These are phyloP conservation scores for Catamblyrhynchus diadema DNA, from an alignment of 2,797 vertebrate species.

Conservation along the genomic window DNA sequence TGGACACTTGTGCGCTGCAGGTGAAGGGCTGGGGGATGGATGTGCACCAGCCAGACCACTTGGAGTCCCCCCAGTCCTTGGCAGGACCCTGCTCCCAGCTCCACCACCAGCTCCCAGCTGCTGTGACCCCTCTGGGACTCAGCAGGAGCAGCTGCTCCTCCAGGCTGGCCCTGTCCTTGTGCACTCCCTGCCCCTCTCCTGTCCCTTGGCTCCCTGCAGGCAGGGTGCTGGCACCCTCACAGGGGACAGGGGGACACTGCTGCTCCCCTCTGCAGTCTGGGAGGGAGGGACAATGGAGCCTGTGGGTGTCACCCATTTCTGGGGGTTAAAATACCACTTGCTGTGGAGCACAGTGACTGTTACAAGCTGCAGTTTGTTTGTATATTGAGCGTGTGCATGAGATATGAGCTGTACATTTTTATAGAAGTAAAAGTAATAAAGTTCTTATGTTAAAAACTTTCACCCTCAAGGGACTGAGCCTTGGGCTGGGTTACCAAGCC, in stretches of 20 bases:
- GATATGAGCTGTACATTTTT: not conserved
- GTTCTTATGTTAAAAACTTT: not conserved
- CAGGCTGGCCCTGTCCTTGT: not conserved
- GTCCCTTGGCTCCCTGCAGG: not conserved
- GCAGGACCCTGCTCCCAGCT: not conserved
- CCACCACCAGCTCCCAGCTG: not conserved
- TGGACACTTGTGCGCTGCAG: not conserved
- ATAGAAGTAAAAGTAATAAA: not conserved
- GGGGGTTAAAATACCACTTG: not conserved
- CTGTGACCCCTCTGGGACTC: accelerated
- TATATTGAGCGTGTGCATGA: not conserved
- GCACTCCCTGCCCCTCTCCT: not conserved
- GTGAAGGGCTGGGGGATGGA: not conserved
- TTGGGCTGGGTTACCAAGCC: not conserved
- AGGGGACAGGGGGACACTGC: not conserved
- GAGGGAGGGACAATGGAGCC: not conserved
- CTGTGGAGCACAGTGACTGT: not conserved
- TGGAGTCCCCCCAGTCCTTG: not conserved
- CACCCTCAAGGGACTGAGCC: not conserved
- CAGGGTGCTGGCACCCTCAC: not conserved
- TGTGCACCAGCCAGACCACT: not conserved
- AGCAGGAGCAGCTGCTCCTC: not conserved
- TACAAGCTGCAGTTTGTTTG: not conserved
- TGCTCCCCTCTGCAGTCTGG: not conserved
- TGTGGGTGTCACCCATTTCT: not conserved